Base-by-base conservation (phyloP, 2,888 invertebrate genomes). In the Chymomyza procnemis region DNA sequence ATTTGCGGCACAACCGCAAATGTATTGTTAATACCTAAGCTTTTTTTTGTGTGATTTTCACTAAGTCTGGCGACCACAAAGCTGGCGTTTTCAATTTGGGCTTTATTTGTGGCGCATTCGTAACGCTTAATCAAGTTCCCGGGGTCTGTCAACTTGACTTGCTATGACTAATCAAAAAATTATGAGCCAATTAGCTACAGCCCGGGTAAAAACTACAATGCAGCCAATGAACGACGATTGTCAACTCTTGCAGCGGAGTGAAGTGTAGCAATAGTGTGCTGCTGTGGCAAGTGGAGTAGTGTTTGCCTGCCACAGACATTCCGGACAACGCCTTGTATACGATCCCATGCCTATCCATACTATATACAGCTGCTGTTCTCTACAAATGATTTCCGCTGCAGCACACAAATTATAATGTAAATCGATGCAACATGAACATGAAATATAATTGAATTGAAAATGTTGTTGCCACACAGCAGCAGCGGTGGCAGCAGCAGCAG, bases 371-470 rank as follows among this genome's bases (percentile, higher is more conserved):
- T 50, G 34, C 34, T 41, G 34, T 41, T 61, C 56, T 69, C 66
- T 77, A 85, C 83, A 85, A 81, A 85, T 81, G 81, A 81, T 86
- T 81, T 81, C 81, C 81, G 86, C 79, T 71, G 72, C 76, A 80
- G 84, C 19, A 85, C 84, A 80, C 84, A 80, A 86, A 81, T 81
- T 81, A 81, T 80, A 81, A 81, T 81, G 81, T 81, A 81, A 81
- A 85, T 81, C 84, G 81, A 81, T 81, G 81, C 84, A 81, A 81
- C 81, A 85, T 81, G 81, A 85, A 85, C 86, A 81, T 81, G 81
- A 81, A 81, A 81, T 85, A 81, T 81, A 81, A 81, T 81, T 81
- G 81, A 81, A 81, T 81, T 81, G 86, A 81, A 83, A 85, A 83
- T 80, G 76, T 76, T 83, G 74, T 74, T 83, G 76, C 84, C 80